Evolutionary conservation across 2,888 invertebrate genomes (phyloP).

Genomic region (Drosophila tanythrix): DNA sequence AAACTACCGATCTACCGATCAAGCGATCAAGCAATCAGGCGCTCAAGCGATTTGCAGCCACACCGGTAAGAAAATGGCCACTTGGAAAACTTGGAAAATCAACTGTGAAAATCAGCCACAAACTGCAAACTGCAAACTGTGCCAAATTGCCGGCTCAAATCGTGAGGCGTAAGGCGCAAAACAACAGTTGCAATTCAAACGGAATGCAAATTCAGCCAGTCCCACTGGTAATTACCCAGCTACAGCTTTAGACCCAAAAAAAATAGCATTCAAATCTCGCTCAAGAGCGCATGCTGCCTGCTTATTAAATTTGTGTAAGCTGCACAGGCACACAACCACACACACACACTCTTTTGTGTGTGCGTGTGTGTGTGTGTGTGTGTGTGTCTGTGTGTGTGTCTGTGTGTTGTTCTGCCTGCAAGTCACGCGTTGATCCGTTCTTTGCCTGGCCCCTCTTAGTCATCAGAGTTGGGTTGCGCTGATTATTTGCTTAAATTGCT

Average conservation of each 20-base stretch:
- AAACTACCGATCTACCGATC: conserved; percentile 78
- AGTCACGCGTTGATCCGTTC: conserved; percentile 67
- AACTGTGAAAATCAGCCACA: conserved; percentile 72
- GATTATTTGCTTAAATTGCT: conserved; percentile 85
- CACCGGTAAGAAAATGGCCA: conserved; percentile 17
- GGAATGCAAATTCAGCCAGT: conserved; percentile 83
- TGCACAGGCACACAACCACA: conserved; percentile 36
- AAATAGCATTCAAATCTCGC: conserved; percentile 49
- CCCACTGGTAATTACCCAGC: conserved; percentile 74
- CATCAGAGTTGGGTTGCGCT: conserved; percentile 65
- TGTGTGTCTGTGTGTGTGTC: neutral
- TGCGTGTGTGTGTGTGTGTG: conserved; percentile 41
- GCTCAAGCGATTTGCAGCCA: conserved; percentile 40
- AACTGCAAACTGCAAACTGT: conserved; percentile 55
- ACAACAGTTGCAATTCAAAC: conserved; percentile 82
- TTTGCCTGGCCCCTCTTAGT: conserved; percentile 21
- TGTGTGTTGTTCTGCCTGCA: conserved; percentile 38
- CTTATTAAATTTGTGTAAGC: conserved; percentile 70
- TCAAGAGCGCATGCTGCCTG: conserved; percentile 45
- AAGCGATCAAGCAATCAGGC: conserved; percentile 63
- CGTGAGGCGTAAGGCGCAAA: conserved; percentile 77
- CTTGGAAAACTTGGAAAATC: conserved; percentile 63
- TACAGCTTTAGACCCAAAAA: conserved; percentile 47
- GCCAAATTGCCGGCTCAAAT: conserved; percentile 73
- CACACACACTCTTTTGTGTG: conserved; percentile 41